phyloP scores from a whole-genome alignment of 2,888 invertebrate genomes.

The Volucella bombylans region DNA sequence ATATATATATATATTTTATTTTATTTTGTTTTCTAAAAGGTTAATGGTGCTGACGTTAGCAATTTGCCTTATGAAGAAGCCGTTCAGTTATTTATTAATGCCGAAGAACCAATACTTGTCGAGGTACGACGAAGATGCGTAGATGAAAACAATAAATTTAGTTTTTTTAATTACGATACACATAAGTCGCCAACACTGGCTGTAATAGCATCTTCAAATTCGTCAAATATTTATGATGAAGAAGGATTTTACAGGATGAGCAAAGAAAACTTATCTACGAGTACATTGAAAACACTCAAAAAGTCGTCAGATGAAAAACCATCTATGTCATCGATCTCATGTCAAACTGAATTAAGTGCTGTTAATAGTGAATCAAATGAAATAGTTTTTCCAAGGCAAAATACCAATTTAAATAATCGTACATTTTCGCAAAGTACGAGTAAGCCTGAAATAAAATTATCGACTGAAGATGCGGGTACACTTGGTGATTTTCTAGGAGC shows the following conservation, averaged over 20 bases:
- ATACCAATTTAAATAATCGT: slow-evolving; percentile 6
- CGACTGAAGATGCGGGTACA: slow-evolving; percentile 12
- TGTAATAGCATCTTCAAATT: slow-evolving; percentile 49
- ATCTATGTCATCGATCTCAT: slow-evolving; percentile 58
- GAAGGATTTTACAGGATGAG: slow-evolving; percentile 18
- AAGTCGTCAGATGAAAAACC: slow-evolving; percentile 27
- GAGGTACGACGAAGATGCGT: slow-evolving; percentile 83
- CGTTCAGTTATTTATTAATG: slow-evolving; percentile 84
- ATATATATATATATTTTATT: neutral
- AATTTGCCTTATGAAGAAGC: slow-evolving; percentile 85
- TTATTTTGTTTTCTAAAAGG: slow-evolving; percentile 78
- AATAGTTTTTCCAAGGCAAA: slow-evolving; percentile 11
- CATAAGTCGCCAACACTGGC: slow-evolving; percentile 56
- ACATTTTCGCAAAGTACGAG: slow-evolving; percentile 30
- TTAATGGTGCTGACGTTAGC: slow-evolving; percentile 85
- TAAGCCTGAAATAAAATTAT: slow-evolving; percentile 10
- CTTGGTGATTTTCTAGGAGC: slow-evolving; percentile 82
- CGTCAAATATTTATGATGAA: slow-evolving; percentile 17
- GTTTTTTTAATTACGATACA: slow-evolving; percentile 58
- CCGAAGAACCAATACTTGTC: slow-evolving; percentile 84
- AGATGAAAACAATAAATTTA: slow-evolving; percentile 64
- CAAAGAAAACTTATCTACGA: neutral
- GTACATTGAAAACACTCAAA: slow-evolving; percentile 4
- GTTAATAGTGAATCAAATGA: slow-evolving; percentile 40
- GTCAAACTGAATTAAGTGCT: slow-evolving; percentile 70